phyloP scores from a whole-genome alignment of 2,888 invertebrate species.

The Tillus elongatus region DNA sequence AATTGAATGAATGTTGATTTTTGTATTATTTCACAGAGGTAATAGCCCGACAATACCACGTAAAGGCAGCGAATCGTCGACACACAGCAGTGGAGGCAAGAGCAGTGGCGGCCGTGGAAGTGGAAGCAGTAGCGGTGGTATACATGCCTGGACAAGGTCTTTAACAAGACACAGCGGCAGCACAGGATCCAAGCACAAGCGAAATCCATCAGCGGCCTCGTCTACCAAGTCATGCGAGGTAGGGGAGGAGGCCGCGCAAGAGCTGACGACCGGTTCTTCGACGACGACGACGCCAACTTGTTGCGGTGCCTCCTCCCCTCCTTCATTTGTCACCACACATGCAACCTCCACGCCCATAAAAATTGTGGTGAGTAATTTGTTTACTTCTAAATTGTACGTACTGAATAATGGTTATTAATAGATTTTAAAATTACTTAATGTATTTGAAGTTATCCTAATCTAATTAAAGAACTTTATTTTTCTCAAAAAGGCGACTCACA shows the following conservation, averaged over 20 bases:
- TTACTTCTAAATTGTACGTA: no score
- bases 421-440: no score
- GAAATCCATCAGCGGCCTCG: slow-evolving; percentile 28
- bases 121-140: slow-evolving; percentile 22
- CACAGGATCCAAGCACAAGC: slow-evolving; percentile 34
- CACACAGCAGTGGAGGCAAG: slow-evolving; percentile 28
- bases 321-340: slow-evolving; percentile 14
- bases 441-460: no score
- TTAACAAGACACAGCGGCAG: slow-evolving; percentile 39
- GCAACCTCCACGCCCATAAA: background rate
- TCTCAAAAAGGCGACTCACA: no score
- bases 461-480: no score
- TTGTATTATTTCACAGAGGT: slow-evolving; percentile 25
- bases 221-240: slow-evolving; percentile 36
- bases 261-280: slow-evolving; percentile 39
- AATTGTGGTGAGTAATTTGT: no score
- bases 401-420: no score
- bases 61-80: slow-evolving; percentile 33
- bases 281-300: no score
- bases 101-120: slow-evolving; percentile 22
- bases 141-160: slow-evolving; percentile 31
- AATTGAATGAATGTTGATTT: no score
- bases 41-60: slow-evolving; percentile 39
- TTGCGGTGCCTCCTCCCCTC: slow-evolving; percentile 50
- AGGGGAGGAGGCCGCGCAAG: slow-evolving; percentile 53